Evolutionary conservation across 2,888 invertebrate genomes (phyloP).

Genomic region (Chelonus formosanus): DNA sequence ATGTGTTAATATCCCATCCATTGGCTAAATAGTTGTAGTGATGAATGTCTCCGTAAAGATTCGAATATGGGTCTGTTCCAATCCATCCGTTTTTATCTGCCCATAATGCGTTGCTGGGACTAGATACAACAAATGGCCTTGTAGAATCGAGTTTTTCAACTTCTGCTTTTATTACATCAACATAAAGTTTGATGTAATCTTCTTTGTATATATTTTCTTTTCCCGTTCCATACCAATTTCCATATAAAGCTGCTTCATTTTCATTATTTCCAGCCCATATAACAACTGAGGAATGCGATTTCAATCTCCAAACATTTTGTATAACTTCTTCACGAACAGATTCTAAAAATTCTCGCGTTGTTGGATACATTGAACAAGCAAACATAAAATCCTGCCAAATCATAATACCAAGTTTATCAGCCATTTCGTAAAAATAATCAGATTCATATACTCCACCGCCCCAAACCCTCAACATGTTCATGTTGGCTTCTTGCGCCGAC

Average conservation of each 20-base stretch:
- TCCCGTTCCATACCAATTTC: slow-evolving; percentile 76
- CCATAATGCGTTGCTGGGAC: slow-evolving; percentile 87
- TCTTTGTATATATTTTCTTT: slow-evolving; percentile 70
- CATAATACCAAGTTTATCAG: slow-evolving; percentile 89
- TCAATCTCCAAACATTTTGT: slow-evolving; percentile 83
- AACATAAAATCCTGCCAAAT: slow-evolving; percentile 99
- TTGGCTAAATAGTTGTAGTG: slow-evolving; percentile 87
- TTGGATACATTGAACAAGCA: slow-evolving; percentile 94
- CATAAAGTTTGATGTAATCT: slow-evolving; percentile 87
- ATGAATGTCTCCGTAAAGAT: slow-evolving; percentile 89
- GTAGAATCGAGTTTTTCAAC: slow-evolving; percentile 72
- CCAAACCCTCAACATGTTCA: slow-evolving; percentile 97
- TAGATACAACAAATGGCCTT: slow-evolving; percentile 82
- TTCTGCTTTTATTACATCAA: slow-evolving; percentile 76
- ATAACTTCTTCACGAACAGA: slow-evolving; percentile 79
- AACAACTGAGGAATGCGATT: slow-evolving; percentile 86
- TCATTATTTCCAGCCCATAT: slow-evolving; percentile 98
- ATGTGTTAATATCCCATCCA: slow-evolving; percentile 81
- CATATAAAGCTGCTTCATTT: slow-evolving; percentile 88
- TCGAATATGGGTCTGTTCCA: slow-evolving; percentile 79
- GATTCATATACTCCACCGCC: slow-evolving; percentile 97
- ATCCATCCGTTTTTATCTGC: slow-evolving; percentile 81
- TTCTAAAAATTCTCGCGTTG: slow-evolving; percentile 74
- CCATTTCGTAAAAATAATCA: slow-evolving; percentile 85
- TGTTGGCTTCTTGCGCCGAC: slow-evolving; percentile 79